Evolutionary conservation across 2,888 invertebrate genomes (phyloP).

Genomic region (Phytoseiulus persimilis): DNA sequence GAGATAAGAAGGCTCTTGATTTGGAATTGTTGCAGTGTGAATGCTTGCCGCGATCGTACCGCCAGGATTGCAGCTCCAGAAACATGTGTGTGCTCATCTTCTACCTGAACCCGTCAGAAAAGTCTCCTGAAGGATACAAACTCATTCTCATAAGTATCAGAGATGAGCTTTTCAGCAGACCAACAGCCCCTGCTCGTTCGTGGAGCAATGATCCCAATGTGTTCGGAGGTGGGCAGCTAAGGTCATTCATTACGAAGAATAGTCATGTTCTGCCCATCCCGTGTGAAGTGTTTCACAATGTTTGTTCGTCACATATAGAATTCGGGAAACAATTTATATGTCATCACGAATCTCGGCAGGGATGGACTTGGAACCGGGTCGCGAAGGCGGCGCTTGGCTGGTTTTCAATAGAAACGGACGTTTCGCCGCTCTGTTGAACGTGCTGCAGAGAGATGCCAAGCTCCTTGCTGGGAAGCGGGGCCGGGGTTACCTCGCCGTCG

Average conservation of each 20-base stretch:
- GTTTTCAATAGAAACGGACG: constrained; percentile 25
- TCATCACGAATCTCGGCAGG: too few species aligned
- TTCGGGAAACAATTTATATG: too few species aligned
- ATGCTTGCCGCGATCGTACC: too few species aligned
- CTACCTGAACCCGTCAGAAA: constrained; percentile 21
- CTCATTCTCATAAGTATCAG: constrained; percentile 18
- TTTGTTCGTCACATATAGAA: too few species aligned
- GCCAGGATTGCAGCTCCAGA: neutral
- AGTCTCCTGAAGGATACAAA: constrained; percentile 10
- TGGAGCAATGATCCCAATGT: constrained; percentile 11
- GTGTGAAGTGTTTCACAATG: neutral
- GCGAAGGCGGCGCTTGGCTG: constrained; percentile 21
- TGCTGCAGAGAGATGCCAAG: neutral
- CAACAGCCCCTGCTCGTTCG: neutral
- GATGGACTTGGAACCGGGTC: constrained; percentile 19
- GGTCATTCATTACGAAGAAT: neutral
- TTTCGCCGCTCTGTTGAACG: constrained; percentile 18
- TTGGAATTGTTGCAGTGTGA: neutral
- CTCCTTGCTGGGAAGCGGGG: constrained; percentile 18
- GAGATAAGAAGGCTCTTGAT: neutral
- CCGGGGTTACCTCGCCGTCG: constrained; percentile 14
- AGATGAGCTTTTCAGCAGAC: constrained; percentile 24
- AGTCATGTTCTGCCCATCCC: too few species aligned
- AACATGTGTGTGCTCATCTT: constrained; percentile 24
- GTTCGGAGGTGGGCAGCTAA: constrained; percentile 14